Evolutionary conservation across 1,140 invertebrate species (phyloP), one percentile per base, ranked within the genome.

Genomic region (Scaptomyza pallida): DNA sequence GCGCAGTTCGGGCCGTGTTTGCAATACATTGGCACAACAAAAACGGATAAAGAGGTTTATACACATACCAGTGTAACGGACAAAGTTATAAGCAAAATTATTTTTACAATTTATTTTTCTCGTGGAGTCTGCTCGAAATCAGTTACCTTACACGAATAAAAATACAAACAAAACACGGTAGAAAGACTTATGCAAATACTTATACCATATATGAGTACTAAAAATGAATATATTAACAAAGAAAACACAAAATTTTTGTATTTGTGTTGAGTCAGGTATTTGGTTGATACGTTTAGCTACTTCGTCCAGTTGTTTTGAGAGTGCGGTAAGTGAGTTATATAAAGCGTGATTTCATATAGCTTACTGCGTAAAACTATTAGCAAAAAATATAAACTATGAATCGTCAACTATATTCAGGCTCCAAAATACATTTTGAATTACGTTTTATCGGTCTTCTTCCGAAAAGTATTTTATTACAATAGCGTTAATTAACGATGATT

Each of bases 1-100:
- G 64, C 72, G 90, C 83, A 90, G 89, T 90, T 90, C 85, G 89
- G 78, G 80, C 88, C 89, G 89, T 81, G 89, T 86, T 90, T 89
- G 89, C 89, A 90, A 83, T 75, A 80, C 75, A 90, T 80, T 78
- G 90, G 78, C 89, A 90, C 73, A 65, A 69, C 65, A 69, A 69
- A 77, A 89, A 75, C 85, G 85, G 83, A 81, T 62, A 72, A 69
- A 72, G 64, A 56, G 59, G 63, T 72, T 59, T 57, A 33, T 61
- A 51, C n/a, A 68, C 35, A 30, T 33, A 44, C n/a, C 19, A 55
- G 37, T 19, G 19, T 17, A 30, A 48, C 37, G 64, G 54, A 64
- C 73, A 72, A 64, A 81, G 68, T 65, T 43, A 57, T 60, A 37
- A 76, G 56, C 67, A 60, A 62, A 76, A 72, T 83, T 73, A 74